Evolutionary conservation across 1,140 invertebrate species (phyloP).

Genomic region (Cyrtorhinus lividipennis): DNA sequence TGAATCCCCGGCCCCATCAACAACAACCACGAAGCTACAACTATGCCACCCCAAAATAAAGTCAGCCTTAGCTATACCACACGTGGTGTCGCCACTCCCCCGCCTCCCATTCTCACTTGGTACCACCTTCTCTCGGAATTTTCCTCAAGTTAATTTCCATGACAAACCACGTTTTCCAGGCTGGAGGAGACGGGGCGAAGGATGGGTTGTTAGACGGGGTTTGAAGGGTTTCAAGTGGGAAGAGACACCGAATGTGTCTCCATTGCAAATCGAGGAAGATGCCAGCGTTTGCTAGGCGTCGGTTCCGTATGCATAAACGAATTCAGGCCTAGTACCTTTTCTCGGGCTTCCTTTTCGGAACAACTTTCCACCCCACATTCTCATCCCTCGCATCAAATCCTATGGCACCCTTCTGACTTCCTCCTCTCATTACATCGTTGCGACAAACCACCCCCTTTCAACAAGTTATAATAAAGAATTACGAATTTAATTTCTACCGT

Average conservation of each 20-base stretch:
- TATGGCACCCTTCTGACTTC: neutral
- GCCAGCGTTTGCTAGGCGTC: neutral
- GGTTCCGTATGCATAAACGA: constrained; percentile 13
- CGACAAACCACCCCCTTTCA: too few relatives aligned
- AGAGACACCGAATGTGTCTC: constrained; percentile 13
- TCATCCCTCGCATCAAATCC: neutral
- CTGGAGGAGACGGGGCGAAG: neutral
- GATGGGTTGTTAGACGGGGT: constrained; percentile 4
- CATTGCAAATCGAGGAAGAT: constrained; percentile 12
- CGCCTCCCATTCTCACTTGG: neutral
- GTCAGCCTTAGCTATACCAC: neutral
- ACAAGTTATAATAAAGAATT: too few relatives aligned
- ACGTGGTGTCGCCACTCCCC: neutral
- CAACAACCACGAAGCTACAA: too few relatives aligned
- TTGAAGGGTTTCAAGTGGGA: neutral
- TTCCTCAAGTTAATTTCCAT: constrained; percentile 15
- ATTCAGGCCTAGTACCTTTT: neutral
- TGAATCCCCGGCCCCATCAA: too few relatives aligned
- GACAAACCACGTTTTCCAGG: constrained; percentile 10
- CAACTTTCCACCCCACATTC: neutral
- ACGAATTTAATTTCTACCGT: too few relatives aligned
- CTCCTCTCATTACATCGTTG: neutral
- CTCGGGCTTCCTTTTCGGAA: neutral
- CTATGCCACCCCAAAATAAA: neutral
- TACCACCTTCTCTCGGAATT: neutral